phyloP scores from a whole-genome alignment of 2,113 vertebrate genomes.

The Ochotona princeps region DNA sequence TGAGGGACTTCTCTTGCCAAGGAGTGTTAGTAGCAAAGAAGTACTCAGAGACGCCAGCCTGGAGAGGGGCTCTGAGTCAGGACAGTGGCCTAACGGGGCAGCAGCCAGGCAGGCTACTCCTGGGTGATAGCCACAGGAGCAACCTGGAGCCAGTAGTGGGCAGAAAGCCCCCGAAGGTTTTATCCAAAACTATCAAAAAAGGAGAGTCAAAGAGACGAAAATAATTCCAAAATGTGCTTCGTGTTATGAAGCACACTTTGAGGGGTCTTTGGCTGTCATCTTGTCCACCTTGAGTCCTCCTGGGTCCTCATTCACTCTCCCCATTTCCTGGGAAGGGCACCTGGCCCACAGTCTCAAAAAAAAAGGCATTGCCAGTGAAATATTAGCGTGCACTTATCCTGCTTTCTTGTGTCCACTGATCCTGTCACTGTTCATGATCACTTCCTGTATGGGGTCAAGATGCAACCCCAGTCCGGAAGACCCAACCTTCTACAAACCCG shows the following conservation, averaged over 20 bases:
- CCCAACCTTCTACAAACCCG: neutral
- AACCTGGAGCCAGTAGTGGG: fast-evolving
- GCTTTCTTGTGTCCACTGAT: neutral
- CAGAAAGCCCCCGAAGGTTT: fast-evolving
- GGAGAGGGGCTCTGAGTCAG: fast-evolving
- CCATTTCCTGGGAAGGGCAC: neutral
- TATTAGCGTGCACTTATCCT: no score
- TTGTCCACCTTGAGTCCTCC: fast-evolving
- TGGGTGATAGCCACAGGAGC: no score
- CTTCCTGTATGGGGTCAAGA: neutral
- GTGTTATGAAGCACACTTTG: neutral
- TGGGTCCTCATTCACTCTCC: fast-evolving
- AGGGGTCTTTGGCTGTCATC: fast-evolving
- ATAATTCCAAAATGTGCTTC: neutral
- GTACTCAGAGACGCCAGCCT: neutral
- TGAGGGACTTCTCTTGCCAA: neutral
- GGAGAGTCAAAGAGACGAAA: fast-evolving
- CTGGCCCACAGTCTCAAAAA: neutral
- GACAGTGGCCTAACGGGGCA: fast-evolving
- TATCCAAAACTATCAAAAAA: neutral
- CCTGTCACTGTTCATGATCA: neutral
- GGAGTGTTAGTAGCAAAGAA: neutral
- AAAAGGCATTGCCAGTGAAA: neutral
- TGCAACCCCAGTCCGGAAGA: neutral
- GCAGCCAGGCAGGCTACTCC: fast-evolving